Conservation (phyloP, 2,113 vertebrate genomes). For the Ctenomys sociabilis region DNA sequence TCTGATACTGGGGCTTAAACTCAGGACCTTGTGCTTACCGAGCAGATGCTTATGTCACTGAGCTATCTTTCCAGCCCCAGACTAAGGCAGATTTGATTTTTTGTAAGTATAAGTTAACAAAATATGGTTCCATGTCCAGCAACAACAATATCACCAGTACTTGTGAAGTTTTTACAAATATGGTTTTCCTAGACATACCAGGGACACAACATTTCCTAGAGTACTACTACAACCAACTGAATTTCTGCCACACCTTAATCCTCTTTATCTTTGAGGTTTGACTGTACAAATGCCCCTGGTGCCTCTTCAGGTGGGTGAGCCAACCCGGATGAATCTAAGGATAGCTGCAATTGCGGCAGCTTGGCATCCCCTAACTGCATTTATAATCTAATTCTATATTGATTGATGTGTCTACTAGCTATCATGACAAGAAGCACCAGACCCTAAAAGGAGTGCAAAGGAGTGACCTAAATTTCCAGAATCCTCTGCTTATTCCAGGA, state of each 20-base stretch:
- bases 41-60: too few species aligned
- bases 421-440: neutral
- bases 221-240: neutral
- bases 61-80: too few species aligned
- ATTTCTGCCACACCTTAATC: neutral
- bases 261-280: neutral
- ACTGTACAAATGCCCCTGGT: neutral
- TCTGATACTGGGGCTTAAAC: too few species aligned
- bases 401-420: neutral
- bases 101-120: neutral
- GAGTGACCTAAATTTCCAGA: neutral
- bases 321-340: neutral
- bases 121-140: neutral
- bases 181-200: neutral
- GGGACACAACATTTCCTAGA: neutral
- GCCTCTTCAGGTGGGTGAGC: neutral
- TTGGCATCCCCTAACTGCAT: neutral
- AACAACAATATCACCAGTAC: neutral
- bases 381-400: neutral
- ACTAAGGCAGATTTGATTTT: neutral
- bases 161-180: neutral
- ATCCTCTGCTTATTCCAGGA: neutral
- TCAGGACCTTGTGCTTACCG: too few species aligned
- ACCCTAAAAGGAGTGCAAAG: neutral
- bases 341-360: neutral